phyloP scores from a whole-genome alignment of 1,140 invertebrate genomes.

The Trichomalopsis sarcophagae region DNA sequence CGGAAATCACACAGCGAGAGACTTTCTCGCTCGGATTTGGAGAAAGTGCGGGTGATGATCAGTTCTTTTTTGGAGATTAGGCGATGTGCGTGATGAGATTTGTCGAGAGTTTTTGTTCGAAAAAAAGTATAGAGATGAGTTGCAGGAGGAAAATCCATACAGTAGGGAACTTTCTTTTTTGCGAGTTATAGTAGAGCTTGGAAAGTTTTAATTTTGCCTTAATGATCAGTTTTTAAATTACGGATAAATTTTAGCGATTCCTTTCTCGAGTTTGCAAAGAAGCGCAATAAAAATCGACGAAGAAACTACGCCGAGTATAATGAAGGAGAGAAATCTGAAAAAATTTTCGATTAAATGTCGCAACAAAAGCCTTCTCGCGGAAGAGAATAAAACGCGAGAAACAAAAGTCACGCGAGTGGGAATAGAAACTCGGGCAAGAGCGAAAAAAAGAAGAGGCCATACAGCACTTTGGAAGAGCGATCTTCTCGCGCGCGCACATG shows the following conservation, averaged over 20 bases:
- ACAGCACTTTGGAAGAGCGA: neutral
- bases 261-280: neutral
- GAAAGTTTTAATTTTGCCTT: too few species aligned
- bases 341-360: neutral
- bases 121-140: too few species aligned
- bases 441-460: neutral
- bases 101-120: too few species aligned
- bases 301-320: neutral
- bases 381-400: too few species aligned
- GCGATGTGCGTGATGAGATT: neutral
- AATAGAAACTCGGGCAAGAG: too few species aligned
- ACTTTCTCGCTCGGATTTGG: neutral
- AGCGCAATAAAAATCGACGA: neutral
- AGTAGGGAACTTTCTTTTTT: too few species aligned
- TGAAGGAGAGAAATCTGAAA: neutral
- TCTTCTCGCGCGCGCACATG: neutral
- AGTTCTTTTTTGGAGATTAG: neutral
- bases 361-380: too few species aligned
- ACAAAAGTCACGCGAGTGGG: too few species aligned
- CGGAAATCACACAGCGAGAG: neutral
- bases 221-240: neutral
- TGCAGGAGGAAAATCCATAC: too few species aligned
- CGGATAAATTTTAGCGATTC: neutral
- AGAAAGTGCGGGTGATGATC: neutral
- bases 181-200: too few species aligned